These are phyloP conservation scores for Lycaon pictus DNA, from an alignment of 2,113 vertebrate genomes.

Conservation along the genomic window DNA sequence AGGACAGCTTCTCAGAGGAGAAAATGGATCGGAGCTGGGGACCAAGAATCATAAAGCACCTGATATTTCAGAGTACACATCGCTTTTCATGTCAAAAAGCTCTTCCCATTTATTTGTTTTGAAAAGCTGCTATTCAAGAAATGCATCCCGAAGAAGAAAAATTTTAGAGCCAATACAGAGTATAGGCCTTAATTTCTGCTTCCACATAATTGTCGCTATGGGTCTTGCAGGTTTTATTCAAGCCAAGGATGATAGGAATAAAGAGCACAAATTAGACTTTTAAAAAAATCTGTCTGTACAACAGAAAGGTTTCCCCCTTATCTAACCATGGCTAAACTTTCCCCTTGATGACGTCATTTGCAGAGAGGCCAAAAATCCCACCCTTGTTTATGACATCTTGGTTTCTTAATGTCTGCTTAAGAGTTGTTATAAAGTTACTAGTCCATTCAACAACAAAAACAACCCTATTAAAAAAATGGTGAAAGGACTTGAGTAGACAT, in stretches of 20 bases:
- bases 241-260: background rate
- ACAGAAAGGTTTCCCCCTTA: background rate
- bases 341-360: background rate
- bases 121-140: background rate
- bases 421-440: background rate
- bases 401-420: background rate
- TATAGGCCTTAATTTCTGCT: background rate
- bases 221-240: conserved; percentile 10
- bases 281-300: background rate
- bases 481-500: background rate
- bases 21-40: background rate
- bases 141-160: background rate
- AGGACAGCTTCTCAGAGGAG: background rate
- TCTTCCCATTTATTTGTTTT: background rate
- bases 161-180: background rate
- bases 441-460: background rate
- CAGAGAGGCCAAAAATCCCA: background rate
- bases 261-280: background rate
- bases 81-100: conserved; percentile 45
- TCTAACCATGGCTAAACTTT: background rate
- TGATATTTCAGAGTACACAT: conserved; percentile 56
- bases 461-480: background rate
- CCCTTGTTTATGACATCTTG: background rate
- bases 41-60: conserved; percentile 23
- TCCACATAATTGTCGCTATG: background rate